Evolutionary conservation across 2,113 vertebrate genomes (phyloP).

Genomic region (Myotis lucifugus): DNA sequence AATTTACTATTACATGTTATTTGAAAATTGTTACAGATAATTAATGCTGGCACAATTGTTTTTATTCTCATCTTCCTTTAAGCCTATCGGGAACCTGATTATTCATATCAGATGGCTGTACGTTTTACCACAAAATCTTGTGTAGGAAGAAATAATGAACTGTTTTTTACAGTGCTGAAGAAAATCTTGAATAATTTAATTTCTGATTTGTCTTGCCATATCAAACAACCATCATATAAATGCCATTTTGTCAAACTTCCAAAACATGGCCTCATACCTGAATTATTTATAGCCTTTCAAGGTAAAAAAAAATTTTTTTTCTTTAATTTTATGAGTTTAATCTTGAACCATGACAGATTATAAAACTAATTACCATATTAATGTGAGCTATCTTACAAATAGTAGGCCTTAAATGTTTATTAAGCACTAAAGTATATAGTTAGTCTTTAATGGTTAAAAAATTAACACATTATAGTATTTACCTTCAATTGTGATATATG

Average conservation of each 20-base stretch:
- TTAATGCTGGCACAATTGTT: not conserved
- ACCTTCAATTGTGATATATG: slow-evolving; percentile 21
- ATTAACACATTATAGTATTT: slow-evolving; percentile 46
- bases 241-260: slow-evolving; percentile 80
- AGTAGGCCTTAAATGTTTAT: slow-evolving; percentile 31
- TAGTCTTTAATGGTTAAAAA: not conserved
- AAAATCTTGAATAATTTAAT: slow-evolving; percentile 76
- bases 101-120: slow-evolving; percentile 76
- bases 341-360: not conserved
- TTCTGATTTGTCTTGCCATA: slow-evolving; percentile 77
- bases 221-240: slow-evolving; percentile 72
- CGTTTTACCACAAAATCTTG: slow-evolving; percentile 79
- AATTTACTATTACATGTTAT: slow-evolving; percentile 17
- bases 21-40: slow-evolving; percentile 26
- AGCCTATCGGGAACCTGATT: slow-evolving; percentile 86
- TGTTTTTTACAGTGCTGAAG: slow-evolving; percentile 74
- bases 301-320: slow-evolving; percentile 79
- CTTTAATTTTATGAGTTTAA: slow-evolving; percentile 47
- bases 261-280: slow-evolving; percentile 56
- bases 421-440: not conserved
- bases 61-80: not conserved
- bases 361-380: slow-evolving; percentile 44
- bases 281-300: slow-evolving; percentile 84
- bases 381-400: slow-evolving; percentile 7
- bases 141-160: slow-evolving; percentile 57